A percentile compares a stretch with the other conserved stretches of the same genome.
Conservation (phyloP, 1,140 invertebrate species). For the Pissodes strobi region DNA sequence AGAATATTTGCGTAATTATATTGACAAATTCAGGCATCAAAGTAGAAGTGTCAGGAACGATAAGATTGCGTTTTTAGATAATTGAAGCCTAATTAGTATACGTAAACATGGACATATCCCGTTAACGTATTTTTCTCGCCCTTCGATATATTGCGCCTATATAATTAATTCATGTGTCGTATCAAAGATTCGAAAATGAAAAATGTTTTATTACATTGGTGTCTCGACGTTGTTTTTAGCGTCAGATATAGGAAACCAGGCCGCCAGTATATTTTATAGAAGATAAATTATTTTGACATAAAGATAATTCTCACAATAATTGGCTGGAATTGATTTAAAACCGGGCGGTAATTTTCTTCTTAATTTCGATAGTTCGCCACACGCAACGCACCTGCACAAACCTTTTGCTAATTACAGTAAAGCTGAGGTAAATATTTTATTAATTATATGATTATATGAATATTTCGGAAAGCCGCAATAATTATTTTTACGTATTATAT, state of each 20-base stretch:
- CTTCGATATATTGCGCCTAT: too few species aligned
- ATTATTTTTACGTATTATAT: too few species aligned
- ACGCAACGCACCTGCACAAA: conserved; percentile 3
- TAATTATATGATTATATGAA: too few species aligned
- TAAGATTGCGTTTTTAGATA: background rate
- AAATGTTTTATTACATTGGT: background rate
- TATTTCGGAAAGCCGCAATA: too few species aligned
- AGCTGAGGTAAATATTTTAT: too few species aligned
- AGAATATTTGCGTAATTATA: too few species aligned
- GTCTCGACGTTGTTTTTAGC: background rate
- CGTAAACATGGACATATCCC: background rate
- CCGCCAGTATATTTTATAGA: background rate
- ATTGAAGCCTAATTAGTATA: background rate
- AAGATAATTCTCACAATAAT: too few species aligned
- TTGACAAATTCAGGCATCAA: too few species aligned
- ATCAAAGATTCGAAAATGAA: background rate
- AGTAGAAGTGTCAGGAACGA: too few species aligned
- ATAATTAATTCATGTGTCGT: background rate
- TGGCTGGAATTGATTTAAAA: background rate
- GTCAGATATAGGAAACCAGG: background rate
- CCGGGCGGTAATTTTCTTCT: background rate
- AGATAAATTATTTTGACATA: background rate
- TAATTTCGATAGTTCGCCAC: background rate
- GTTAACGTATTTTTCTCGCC: too few species aligned
- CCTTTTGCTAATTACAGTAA: too few species aligned